Base-by-base conservation (phyloP, 2,113 vertebrate genomes). In the Anhinga rufa region DNA sequence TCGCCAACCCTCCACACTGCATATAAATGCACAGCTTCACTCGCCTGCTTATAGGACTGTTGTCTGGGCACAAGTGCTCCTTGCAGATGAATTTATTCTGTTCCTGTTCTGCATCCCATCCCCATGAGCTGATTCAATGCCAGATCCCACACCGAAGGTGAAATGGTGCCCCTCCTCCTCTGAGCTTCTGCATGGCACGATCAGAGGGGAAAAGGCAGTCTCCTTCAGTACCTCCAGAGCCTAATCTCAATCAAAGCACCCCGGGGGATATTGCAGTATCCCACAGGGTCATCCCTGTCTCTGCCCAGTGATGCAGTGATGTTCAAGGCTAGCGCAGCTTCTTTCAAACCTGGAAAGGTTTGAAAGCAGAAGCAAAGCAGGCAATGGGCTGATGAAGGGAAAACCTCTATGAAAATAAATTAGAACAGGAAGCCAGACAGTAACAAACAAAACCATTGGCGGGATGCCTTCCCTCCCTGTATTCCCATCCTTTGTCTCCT, bases 1-100 rank as follows among this genome's bases (percentile, higher is more conserved):
- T 97, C 89, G 95, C 95, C 96, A 97, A 70, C 84, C 86, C 74
- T 92, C 94, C 94, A 97, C 96, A 85, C 96, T 97, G 95, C 95
- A 97, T 97, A 95, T 96, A 94, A 96, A 95, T 97, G 95, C 84
- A 94, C 84, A 95, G 88, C 66, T 95, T 97, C 89, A 8, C 89
- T 97, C 42, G 81, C 85, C 82, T 91, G 89, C 55, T 78, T 97
- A 10, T n/a, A 66, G 92, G 81, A 64, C 94, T 93, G 92, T 92
- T 92, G 76, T 90, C 92, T 95, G 86, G 83, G 95, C 86, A 95
- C 81, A 96, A 72, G 91, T 95, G 70, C 95, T 95, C 38, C 70
- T 97, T 93, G 91, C 49, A 92, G 78, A 97, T 86, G 38, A 62
- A 89, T 94, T 96, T 95, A 92, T 97, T 97, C 94, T 90, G 78